Evolutionary conservation across 2,797 vertebrate species (phyloP).

Genomic region (Ptychobarbus kaznakovi): DNA sequence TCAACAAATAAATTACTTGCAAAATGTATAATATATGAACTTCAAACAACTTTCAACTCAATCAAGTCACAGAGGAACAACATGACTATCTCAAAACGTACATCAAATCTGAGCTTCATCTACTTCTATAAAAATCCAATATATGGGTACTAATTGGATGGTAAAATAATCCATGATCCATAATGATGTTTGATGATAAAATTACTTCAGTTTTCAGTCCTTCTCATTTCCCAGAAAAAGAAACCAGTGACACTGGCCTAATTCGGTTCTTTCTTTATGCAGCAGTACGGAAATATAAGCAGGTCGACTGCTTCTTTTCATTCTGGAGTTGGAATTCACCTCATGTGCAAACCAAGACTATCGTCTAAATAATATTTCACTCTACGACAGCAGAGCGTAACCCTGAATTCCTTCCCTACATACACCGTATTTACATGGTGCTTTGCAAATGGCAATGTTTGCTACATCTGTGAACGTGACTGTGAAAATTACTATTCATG

Average conservation of each 20-base stretch:
- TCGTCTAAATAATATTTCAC: background rate
- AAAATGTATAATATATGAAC: background rate
- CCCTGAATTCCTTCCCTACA: conserved; percentile 26
- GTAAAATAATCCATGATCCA: background rate
- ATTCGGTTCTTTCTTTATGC: conserved; percentile 20
- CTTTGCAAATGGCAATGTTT: conserved; percentile 37
- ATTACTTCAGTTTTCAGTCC: conserved; percentile 16
- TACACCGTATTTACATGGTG: conserved; percentile 13
- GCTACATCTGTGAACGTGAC: conserved; percentile 49
- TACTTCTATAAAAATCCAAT: conserved; percentile 16
- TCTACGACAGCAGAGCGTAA: conserved; percentile 19
- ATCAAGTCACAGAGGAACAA: background rate
- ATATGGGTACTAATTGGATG: background rate
- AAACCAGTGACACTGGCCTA: conserved; percentile 25
- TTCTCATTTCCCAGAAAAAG: conserved; percentile 15
- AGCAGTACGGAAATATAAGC: conserved; percentile 19
- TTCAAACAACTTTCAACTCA: background rate
- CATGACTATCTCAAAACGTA: background rate
- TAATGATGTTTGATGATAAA: background rate
- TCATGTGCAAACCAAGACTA: conserved; percentile 27
- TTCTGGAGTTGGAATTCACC: conserved; percentile 10
- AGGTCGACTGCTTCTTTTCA: background rate
- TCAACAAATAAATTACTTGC: background rate
- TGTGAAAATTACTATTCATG: conserved; percentile 16
- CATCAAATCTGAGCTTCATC: background rate